Conservation (phyloP, 1,140 invertebrate genomes). For the Stegodyphus mimosarum region DNA sequence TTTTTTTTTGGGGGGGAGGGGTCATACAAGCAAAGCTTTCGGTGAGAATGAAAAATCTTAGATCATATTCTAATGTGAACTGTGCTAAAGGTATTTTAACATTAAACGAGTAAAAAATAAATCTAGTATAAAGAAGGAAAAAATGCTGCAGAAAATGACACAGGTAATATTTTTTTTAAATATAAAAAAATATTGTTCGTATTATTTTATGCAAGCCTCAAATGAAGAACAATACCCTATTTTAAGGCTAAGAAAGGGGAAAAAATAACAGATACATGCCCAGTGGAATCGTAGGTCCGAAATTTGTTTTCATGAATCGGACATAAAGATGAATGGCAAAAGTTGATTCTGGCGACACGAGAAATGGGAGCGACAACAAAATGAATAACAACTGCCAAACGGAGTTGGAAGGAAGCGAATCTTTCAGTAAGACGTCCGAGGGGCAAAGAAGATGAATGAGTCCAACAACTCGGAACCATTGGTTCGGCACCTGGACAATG, state of each 20-base stretch:
- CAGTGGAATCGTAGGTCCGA: slow-evolving; percentile 21
- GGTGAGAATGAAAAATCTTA: too few species aligned
- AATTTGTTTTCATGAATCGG: slow-evolving; percentile 56
- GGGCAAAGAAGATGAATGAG: slow-evolving; percentile 3
- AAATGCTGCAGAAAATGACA: too few species aligned
- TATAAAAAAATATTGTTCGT: too few species aligned
- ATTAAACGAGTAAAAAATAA: too few species aligned
- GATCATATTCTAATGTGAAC: too few species aligned
- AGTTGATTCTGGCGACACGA: slow-evolving; percentile 49
- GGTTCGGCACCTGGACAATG: slow-evolving; percentile 45
- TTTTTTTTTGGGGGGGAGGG: too few species aligned
- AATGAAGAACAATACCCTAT: slow-evolving; percentile 25
- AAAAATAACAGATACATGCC: slow-evolving; percentile 13
- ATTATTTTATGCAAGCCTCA: too few species aligned
- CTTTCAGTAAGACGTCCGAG: slow-evolving; percentile 21
- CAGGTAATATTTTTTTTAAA: too few species aligned
- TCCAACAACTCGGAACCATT: slow-evolving; percentile 32
- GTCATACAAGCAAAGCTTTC: too few species aligned
- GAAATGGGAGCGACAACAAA: slow-evolving; percentile 52
- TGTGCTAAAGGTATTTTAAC: too few species aligned
- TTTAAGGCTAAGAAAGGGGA: slow-evolving; percentile 1
- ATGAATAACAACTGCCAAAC: slow-evolving; percentile 57
- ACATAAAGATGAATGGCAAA: slow-evolving; percentile 51
- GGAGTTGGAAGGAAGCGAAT: slow-evolving; percentile 40
- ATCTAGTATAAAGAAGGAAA: too few species aligned